Percentiles rank a stretch among this genome's conserved stretches.
phyloP scores from a whole-genome alignment of 2,113 vertebrate genomes.

The Orycteropus afer region DNA sequence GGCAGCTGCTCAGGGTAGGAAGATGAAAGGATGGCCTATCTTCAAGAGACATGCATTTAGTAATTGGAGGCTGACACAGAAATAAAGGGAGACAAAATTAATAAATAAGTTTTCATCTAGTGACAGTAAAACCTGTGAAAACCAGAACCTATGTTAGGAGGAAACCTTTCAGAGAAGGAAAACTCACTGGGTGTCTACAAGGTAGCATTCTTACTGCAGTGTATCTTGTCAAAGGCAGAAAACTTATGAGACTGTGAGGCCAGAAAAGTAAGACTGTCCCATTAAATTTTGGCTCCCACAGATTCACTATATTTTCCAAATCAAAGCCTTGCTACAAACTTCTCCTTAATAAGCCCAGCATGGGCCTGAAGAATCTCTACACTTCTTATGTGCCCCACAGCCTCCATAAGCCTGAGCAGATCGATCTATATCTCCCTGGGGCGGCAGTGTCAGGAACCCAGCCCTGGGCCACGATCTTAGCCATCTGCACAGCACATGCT shows the following conservation, averaged over 20 bases:
- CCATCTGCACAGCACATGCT: too few species aligned
- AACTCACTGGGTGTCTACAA: neutral
- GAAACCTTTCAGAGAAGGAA: neutral
- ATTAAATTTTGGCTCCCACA: neutral
- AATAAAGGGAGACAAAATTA: neutral
- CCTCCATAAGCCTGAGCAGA: neutral
- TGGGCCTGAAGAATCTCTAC: neutral
- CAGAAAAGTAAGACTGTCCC: neutral
- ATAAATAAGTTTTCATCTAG: too few species aligned
- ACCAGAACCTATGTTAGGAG: neutral
- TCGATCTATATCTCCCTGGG: neutral
- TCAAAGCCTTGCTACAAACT: neutral
- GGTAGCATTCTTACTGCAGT: neutral
- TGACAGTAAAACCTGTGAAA: neutral
- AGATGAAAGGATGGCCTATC: too few species aligned
- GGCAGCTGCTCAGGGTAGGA: neutral
- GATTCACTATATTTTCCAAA: neutral
- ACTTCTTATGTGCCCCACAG: rapidly evolving
- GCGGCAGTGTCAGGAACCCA: too few species aligned
- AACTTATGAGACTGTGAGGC: neutral
- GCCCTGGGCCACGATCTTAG: neutral
- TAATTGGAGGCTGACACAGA: neutral
- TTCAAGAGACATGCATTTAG: neutral
- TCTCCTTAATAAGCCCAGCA: neutral
- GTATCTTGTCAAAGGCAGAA: neutral